phyloP scores from a whole-genome alignment of 2,797 vertebrate genomes.

The Acridotheres tristis region DNA sequence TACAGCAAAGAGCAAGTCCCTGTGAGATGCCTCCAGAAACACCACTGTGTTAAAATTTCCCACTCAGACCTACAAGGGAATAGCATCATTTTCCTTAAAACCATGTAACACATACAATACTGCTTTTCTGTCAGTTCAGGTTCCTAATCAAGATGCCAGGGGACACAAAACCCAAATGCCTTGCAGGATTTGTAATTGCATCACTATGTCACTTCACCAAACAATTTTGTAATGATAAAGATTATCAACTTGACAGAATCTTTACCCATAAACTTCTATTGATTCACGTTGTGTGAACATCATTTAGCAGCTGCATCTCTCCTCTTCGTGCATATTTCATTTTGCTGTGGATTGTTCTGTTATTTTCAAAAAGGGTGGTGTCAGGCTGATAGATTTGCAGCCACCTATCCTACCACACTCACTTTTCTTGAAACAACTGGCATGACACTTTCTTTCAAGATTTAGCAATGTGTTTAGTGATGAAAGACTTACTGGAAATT shows the following conservation, averaged over 20 bases:
- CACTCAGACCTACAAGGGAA: neutral
- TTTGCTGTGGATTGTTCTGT: neutral
- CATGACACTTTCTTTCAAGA: neutral
- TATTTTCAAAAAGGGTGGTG: neutral
- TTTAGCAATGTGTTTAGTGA: neutral
- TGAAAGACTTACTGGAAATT: neutral
- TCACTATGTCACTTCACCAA: neutral
- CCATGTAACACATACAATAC: neutral
- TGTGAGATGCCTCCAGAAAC: neutral
- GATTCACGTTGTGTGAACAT: neutral
- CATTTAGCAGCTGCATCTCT: neutral
- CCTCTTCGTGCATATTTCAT: neutral
- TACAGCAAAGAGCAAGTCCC: neutral
- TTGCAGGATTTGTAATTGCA: neutral
- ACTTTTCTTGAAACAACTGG: neutral
- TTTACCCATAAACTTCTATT: neutral
- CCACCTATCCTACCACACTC: neutral
- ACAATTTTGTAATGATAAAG: neutral
- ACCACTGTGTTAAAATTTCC: neutral
- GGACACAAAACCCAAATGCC: neutral
- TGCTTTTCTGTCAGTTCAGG: neutral
- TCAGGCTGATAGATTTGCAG: neutral
- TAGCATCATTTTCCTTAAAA: neutral
- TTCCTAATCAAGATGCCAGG: neutral
- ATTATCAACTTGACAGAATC: neutral